Evolutionary conservation across 2,797 vertebrate species (phyloP), one percentile per base, ranked within the genome.

Genomic region (Agapornis canus): DNA sequence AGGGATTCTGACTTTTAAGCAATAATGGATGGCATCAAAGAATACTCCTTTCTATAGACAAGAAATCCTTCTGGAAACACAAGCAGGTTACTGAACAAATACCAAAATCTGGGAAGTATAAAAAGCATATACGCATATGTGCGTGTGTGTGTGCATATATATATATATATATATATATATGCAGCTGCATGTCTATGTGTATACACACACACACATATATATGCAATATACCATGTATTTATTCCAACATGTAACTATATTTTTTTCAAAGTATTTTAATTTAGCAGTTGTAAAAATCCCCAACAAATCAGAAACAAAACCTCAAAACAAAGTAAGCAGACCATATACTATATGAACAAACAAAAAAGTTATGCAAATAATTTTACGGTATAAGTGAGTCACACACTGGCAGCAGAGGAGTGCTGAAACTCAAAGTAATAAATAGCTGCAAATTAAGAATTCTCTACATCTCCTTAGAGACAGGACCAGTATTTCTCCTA

Each of bases 361-460:
- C 52, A 89, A 97, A 97, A 96, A 94, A 48, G 52, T 89, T 97
- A 97, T 87, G 90, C 91, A 92, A 76, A 57, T 66, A 94, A 77
- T 94, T 96, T 97, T 82, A 96, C 45, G 93, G 83, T 86, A 95
- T 96, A 95, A 91, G 84, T 92, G 87, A 95, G 68, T 93, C 92
- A 94, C 86, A 97, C 65, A 95, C 90, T 92, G 96, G 94, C 90
- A 97, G 90, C 94, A 91, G 65, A 91, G 85, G 83, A 96, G 92
- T 97, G 91, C 26, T 86, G 78, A 97, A 97, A 97, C 51, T 95
- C 86, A 43, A 90, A 97, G 93, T 97, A 98, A 98, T 98, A 98
- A 98, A 98, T 98, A 98, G 92, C 87, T 97, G 91, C 97, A 97
- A 98, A 98, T 97, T 64, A 97, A 98, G 91, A 97, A 95, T 94